These are phyloP conservation scores for Merodon equestris DNA, from an alignment of 2,888 invertebrate genomes.

Conservation along the genomic window DNA sequence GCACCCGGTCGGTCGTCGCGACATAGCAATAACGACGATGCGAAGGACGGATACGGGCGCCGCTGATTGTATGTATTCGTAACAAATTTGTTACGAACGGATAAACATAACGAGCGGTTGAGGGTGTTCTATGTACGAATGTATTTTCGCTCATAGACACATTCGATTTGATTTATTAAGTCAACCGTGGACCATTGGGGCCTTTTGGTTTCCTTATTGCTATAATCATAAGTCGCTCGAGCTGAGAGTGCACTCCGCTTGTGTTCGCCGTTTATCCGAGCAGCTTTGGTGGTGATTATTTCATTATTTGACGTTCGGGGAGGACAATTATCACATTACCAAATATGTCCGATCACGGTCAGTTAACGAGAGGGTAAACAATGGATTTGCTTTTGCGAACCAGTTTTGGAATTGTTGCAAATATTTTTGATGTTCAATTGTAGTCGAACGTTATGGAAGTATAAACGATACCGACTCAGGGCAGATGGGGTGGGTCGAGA, in stretches of 20 bases:
- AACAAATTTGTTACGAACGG: constrained; percentile 59
- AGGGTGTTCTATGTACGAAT: constrained; percentile 25
- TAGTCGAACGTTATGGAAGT: no score
- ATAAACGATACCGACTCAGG: no score
- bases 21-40: background rate
- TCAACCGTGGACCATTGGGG: constrained; percentile 30
- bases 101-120: constrained; percentile 34
- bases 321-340: constrained; percentile 27
- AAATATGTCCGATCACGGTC: constrained; percentile 30
- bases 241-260: constrained; percentile 16
- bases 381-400: background rate
- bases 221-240: no score
- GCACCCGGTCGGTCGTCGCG: constrained; percentile 41
- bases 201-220: constrained; percentile 3
- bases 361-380: constrained; percentile 2
- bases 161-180: constrained; percentile 61
- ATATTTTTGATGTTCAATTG: no score
- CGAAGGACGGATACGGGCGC: constrained; percentile 29
- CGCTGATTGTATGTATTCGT: constrained; percentile 52
- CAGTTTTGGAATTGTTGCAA: constrained; percentile 1
- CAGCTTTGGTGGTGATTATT: constrained; percentile 1
- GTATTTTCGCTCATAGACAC: constrained; percentile 8
- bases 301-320: constrained; percentile 6
- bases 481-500: no score
- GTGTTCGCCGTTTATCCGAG: constrained; percentile 5